Percentiles rank a stretch among this genome's conserved stretches.
Conservation (phyloP, 2,888 invertebrate species). For the Drosophila pseudotakahashii region DNA sequence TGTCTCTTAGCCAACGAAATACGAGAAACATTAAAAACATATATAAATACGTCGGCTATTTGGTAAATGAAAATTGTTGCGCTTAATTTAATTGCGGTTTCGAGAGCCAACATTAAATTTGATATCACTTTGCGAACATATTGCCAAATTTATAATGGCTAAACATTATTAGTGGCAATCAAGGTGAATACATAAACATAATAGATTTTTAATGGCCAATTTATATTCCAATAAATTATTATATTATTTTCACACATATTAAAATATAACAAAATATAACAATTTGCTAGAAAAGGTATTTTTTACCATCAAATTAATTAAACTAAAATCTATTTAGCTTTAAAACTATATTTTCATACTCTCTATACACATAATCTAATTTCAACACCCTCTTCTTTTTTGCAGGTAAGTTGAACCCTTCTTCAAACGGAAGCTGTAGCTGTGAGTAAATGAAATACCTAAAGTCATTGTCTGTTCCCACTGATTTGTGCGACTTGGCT, state of each 20-base stretch:
- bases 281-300: no score
- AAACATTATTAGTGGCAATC: no score
- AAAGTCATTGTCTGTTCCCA: conserved; percentile 1
- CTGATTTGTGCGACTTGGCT: conserved; percentile 5
- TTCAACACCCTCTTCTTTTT: neutral
- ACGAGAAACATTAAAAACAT: neutral
- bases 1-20: conserved; percentile 13
- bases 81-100: conserved; percentile 13
- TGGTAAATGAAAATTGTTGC: conserved; percentile 1
- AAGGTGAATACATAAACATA: neutral
- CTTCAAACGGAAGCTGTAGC: neutral
- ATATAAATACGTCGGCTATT: conserved; percentile 1
- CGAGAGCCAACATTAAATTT: neutral
- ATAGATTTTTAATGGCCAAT: no score
- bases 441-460: conserved; percentile 17
- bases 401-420: conserved; percentile 24
- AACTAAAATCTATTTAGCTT: neutral
- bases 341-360: neutral
- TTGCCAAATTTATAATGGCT: neutral
- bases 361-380: neutral
- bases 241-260: no score
- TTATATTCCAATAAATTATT: no score
- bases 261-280: no score
- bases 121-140: neutral
- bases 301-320: neutral